phyloP scores from a whole-genome alignment of 2,113 vertebrate species.

The Collichthys lucidus region DNA sequence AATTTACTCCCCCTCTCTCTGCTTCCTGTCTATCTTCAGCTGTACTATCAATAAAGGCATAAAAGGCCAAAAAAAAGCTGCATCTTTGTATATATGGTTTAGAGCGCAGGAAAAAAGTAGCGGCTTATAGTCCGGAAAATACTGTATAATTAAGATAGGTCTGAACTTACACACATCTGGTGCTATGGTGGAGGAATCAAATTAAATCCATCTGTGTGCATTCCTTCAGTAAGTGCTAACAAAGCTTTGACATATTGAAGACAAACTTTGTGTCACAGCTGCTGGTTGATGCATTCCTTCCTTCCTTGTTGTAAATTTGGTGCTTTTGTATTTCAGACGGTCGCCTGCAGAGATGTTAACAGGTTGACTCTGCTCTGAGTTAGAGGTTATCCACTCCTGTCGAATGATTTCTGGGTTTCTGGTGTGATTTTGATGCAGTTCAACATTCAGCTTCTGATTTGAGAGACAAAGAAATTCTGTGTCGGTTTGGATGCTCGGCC shows the following conservation, averaged over 20 bases:
- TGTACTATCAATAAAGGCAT: no score
- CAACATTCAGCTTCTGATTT: slow-evolving; percentile 26
- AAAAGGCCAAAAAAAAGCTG: no score
- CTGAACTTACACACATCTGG: no score
- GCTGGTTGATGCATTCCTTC: not conserved
- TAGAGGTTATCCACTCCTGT: no score
- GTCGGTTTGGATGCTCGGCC: slow-evolving; percentile 1
- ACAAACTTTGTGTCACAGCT: not conserved
- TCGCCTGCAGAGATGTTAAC: not conserved
- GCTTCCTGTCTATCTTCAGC: no score
- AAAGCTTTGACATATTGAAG: not conserved
- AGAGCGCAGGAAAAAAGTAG: no score
- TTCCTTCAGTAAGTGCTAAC: not conserved
- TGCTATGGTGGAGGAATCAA: no score
- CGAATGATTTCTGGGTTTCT: not conserved
- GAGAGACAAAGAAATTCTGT: slow-evolving; percentile 28
- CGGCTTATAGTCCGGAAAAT: no score
- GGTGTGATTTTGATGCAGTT: slow-evolving; percentile 12
- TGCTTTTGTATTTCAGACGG: not conserved
- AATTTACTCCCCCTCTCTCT: no score
- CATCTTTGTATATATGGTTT: no score
- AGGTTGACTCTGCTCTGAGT: slow-evolving; percentile 11
- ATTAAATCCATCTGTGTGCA: not conserved
- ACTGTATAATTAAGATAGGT: no score
- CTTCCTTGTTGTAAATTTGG: not conserved